Conservation (phyloP, 2,888 invertebrate genomes). For the Neoaliturus tenellus region DNA sequence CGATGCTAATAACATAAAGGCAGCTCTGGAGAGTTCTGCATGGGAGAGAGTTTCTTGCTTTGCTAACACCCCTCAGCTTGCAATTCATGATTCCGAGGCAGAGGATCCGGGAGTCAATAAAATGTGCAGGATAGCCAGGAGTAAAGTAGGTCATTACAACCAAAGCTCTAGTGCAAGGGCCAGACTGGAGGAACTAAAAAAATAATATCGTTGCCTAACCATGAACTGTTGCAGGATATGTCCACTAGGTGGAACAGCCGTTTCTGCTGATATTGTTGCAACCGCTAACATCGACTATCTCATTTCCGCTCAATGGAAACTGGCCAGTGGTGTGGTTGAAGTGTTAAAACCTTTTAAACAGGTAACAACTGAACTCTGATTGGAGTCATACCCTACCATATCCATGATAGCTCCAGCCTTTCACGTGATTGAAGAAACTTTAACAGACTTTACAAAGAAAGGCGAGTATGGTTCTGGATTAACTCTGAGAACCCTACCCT, state of each 20-base stretch:
- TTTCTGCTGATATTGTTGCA: not conserved
- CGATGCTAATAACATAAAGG: not conserved
- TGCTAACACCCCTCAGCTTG: not conserved
- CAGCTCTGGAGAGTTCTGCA: not conserved
- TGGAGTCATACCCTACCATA: not conserved
- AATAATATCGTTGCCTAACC: not conserved
- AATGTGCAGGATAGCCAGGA: not conserved
- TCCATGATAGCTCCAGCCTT: not conserved
- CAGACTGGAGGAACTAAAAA: too few species aligned
- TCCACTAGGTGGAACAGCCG: not conserved
- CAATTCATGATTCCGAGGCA: not conserved
- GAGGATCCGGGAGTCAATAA: not conserved
- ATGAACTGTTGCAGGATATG: not conserved
- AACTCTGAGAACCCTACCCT: not conserved
- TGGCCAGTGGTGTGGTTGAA: not conserved
- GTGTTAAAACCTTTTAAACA: not conserved
- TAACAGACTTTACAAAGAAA: not conserved
- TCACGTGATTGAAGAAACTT: not conserved
- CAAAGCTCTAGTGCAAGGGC: too few species aligned
- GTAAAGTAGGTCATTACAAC: not conserved
- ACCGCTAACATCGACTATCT: not conserved
- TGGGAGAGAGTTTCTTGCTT: not conserved
- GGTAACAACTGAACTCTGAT: not conserved
- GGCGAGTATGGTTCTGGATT: not conserved
- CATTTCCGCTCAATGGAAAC: not conserved